Evolutionary conservation across 2,888 invertebrate species (phyloP).

Genomic region (Diadegma fenestrale): DNA sequence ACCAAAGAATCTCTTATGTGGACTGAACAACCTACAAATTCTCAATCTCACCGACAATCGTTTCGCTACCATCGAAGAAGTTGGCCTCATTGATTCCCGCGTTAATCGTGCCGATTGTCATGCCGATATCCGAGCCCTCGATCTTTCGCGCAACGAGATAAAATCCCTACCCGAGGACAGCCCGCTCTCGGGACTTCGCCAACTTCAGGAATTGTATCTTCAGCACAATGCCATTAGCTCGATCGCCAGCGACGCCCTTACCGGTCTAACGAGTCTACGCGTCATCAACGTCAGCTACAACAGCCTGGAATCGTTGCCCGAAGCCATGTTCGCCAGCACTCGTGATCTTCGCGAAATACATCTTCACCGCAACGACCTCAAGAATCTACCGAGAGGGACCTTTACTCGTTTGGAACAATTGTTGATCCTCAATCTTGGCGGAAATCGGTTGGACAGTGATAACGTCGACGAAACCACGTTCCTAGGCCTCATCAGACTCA

Average conservation of each 20-base stretch:
- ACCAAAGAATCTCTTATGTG: constrained; percentile 93
- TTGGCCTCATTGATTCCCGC: constrained; percentile 88
- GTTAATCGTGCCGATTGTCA: constrained; percentile 86
- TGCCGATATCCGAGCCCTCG: constrained; percentile 90
- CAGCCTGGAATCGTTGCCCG: constrained; percentile 92
- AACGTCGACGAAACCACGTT: constrained; percentile 95
- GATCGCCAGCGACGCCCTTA: constrained; percentile 92
- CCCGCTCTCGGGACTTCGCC: constrained; percentile 90
- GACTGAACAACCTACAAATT: constrained; percentile 91
- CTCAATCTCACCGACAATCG: constrained; percentile 95
- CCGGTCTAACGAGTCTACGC: constrained; percentile 91
- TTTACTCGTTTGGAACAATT: constrained; percentile 94
- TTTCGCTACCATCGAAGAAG: constrained; percentile 91
- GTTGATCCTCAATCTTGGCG: constrained; percentile 93
- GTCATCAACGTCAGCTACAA: constrained; percentile 95
- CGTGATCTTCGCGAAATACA: constrained; percentile 93
- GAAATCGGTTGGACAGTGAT: constrained; percentile 93
- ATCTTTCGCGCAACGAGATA: constrained; percentile 93
- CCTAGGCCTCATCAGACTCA: constrained; percentile 92
- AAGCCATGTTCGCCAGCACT: constrained; percentile 92
- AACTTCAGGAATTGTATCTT: constrained; percentile 92
- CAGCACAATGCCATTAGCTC: constrained; percentile 94
- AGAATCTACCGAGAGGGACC: constrained; percentile 92
- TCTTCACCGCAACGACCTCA: constrained; percentile 93
- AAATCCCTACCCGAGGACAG: constrained; percentile 90